Percentiles rank a stretch among this genome's conserved stretches.
These are phyloP conservation scores for Sebastes oblongus DNA, from an alignment of 2,797 vertebrate genomes.

Conservation along the genomic window DNA sequence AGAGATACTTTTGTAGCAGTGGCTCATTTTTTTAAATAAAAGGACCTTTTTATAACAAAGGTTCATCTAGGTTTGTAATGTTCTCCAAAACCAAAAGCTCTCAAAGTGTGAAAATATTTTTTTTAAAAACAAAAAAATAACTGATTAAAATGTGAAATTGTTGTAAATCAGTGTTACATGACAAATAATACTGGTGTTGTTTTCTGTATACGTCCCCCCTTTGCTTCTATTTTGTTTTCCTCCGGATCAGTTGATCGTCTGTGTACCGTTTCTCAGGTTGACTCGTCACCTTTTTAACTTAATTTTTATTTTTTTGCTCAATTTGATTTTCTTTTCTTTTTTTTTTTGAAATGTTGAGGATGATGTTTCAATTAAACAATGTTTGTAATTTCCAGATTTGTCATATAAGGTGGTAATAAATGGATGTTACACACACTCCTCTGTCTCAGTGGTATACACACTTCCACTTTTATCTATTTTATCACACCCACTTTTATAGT, in stretches of 20 bases:
- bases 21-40: conserved; percentile 45
- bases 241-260: conserved; percentile 59
- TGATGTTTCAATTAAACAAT: conserved; percentile 75
- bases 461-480: not conserved
- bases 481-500: not conserved
- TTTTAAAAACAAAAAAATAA: conserved; percentile 38
- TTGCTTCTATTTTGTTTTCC: conserved; percentile 33
- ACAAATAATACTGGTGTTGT: conserved; percentile 41
- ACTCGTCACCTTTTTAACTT: conserved; percentile 72
- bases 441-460: not conserved
- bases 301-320: conserved; percentile 59
- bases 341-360: conserved; percentile 67
- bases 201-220: conserved; percentile 58
- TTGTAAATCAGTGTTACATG: conserved; percentile 54
- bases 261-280: conserved; percentile 78
- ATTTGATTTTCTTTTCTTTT: conserved; percentile 54
- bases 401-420: conserved; percentile 85
- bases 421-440: conserved; percentile 79
- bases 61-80: conserved; percentile 47
- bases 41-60: conserved; percentile 57
- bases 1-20: conserved; percentile 50
- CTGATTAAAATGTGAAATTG: conserved; percentile 50
- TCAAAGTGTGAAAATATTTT: conserved; percentile 36
- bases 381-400: conserved; percentile 84
- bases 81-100: conserved; percentile 57